Evolutionary conservation across 2,797 vertebrate genomes (phyloP).

Genomic region (Myotis planiceps): DNA sequence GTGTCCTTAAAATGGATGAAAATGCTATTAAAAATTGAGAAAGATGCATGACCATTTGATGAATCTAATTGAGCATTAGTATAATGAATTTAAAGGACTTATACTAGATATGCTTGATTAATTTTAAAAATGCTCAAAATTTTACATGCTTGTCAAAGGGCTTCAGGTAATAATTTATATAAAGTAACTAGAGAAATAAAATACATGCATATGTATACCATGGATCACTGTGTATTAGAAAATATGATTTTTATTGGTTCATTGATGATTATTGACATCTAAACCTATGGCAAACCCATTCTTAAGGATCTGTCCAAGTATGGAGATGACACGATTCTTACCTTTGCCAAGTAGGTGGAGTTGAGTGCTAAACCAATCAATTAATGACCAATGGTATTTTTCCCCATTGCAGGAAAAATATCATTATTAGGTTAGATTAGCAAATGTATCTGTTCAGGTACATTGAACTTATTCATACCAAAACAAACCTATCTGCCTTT

Average conservation of each 20-base stretch:
- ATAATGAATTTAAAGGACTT: not conserved
- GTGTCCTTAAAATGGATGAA: not conserved
- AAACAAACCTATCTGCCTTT: not conserved
- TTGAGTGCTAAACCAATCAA: not conserved
- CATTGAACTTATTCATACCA: not conserved
- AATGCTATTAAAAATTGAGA: not conserved
- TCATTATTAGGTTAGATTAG: not conserved
- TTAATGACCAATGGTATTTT: not conserved
- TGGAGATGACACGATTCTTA: not conserved
- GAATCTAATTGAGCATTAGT: not conserved
- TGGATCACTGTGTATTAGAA: not conserved
- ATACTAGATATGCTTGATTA: not conserved
- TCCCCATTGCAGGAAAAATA: not conserved
- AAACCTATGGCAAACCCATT: not conserved
- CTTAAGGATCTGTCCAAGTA: not conserved
- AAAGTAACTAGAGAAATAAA: not conserved
- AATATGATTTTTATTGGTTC: not conserved
- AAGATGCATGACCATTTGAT: not conserved
- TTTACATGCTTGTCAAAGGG: not conserved
- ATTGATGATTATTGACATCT: not conserved
- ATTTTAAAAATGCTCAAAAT: conserved; percentile 29
- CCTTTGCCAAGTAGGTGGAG: not conserved
- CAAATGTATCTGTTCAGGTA: not conserved
- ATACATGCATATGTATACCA: not conserved
- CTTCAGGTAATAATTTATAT: conserved; percentile 37